phyloP scores from a whole-genome alignment of 2,113 vertebrate species.

The Carassius carassius region DNA sequence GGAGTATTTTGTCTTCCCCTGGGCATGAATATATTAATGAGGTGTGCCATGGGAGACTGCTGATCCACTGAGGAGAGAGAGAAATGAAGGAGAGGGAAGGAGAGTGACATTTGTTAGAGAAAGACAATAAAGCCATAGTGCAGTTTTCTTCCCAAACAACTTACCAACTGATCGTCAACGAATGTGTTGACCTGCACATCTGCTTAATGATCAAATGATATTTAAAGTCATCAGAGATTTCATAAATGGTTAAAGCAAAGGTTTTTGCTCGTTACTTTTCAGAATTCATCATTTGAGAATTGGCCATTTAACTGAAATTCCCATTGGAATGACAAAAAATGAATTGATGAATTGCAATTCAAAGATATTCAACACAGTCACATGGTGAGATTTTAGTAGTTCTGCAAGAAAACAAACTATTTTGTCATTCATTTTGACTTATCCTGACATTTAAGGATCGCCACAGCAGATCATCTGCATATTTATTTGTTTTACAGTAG shows the following conservation, averaged over 20 bases:
- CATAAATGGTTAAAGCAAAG: background rate
- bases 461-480: too few relatives aligned
- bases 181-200: background rate
- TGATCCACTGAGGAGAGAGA: slow-evolving; percentile 36
- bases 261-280: background rate
- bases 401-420: background rate
- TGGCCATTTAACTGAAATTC: background rate
- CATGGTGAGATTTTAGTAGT: background rate
- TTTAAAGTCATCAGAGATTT: background rate
- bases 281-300: background rate
- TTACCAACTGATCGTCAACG: background rate
- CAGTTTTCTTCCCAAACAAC: background rate
- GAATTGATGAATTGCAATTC: background rate
- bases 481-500: too few relatives aligned
- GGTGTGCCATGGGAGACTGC: slow-evolving; percentile 50
- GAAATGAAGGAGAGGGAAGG: background rate
- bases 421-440: background rate
- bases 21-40: slow-evolving; percentile 55
- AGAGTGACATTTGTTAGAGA: slow-evolving; percentile 10
- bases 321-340: background rate
- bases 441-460: too few relatives aligned
- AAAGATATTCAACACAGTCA: background rate
- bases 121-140: slow-evolving; percentile 8
- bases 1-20: slow-evolving; percentile 54
- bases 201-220: background rate